Evolutionary conservation across 2,113 vertebrate species (phyloP).

Genomic region (Phrynocephalus versicolor): DNA sequence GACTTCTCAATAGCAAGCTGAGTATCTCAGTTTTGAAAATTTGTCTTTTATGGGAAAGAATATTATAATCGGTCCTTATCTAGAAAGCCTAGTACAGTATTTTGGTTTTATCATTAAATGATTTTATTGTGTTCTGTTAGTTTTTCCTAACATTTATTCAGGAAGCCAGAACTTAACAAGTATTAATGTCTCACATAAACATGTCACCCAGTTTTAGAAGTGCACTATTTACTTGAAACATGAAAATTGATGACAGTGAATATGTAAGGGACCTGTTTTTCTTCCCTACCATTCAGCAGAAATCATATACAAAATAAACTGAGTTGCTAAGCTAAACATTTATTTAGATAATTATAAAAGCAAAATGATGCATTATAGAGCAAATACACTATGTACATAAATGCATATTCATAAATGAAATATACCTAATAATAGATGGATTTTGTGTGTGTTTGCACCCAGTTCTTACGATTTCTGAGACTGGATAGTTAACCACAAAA

Average conservation of each 20-base stretch:
- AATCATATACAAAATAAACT: conserved; percentile 11
- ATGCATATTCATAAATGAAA: neutral
- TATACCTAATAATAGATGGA: accelerated
- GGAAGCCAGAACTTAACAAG: neutral
- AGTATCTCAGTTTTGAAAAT: conserved; percentile 15
- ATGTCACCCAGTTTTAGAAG: neutral
- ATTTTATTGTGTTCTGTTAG: conserved; percentile 14
- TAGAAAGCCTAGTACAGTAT: neutral
- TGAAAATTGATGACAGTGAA: conserved; percentile 24
- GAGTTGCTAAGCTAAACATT: neutral
- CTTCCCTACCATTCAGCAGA: neutral
- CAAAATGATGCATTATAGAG: neutral
- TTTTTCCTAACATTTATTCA: conserved; percentile 6
- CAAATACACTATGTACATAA: conserved; percentile 1
- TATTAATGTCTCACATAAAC: conserved; percentile 6
- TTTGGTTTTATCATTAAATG: neutral
- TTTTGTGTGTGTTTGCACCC: conserved; percentile 21
- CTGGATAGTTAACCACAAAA: conserved; percentile 16
- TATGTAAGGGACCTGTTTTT: neutral
- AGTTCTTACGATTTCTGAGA: neutral
- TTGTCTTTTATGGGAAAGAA: neutral
- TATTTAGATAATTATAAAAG: conserved; percentile 22
- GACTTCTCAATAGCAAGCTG: neutral
- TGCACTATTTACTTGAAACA: conserved; percentile 21
- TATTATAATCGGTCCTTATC: neutral